Evolutionary conservation across 2,797 vertebrate genomes (phyloP).

Genomic region (Onychomys torridus): DNA sequence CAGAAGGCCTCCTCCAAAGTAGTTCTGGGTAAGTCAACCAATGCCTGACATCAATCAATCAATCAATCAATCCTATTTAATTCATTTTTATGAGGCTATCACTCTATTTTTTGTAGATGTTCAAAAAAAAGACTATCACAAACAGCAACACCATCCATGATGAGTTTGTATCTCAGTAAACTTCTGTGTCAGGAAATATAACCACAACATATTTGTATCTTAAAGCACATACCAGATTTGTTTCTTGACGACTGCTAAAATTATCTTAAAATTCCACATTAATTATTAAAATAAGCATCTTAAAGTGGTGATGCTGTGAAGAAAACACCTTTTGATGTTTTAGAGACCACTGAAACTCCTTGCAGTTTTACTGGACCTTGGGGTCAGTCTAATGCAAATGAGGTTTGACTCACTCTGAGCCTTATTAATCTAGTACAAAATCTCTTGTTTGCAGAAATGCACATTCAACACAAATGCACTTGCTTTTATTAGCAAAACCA

Average conservation of each 20-base stretch:
- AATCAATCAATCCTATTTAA: constrained; percentile 58
- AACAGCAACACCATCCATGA: constrained; percentile 65
- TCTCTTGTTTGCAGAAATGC: constrained; percentile 82
- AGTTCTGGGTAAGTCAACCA: background rate
- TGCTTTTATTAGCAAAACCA: constrained; percentile 83
- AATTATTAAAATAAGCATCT: constrained; percentile 84
- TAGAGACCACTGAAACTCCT: constrained; percentile 69
- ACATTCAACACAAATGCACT: constrained; percentile 80
- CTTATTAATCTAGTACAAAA: constrained; percentile 80
- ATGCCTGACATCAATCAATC: too few species aligned
- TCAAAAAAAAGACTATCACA: constrained; percentile 75
- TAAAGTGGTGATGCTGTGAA: constrained; percentile 75
- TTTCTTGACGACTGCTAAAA: constrained; percentile 47
- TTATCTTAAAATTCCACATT: constrained; percentile 69
- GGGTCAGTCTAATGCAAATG: constrained; percentile 82
- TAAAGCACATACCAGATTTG: constrained; percentile 66
- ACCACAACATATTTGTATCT: constrained; percentile 47
- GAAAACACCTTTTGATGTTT: constrained; percentile 76
- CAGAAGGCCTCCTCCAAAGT: background rate
- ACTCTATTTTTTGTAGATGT: constrained; percentile 62
- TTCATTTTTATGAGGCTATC: background rate
- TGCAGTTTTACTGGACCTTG: constrained; percentile 79
- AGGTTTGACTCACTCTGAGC: constrained; percentile 65
- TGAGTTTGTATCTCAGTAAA: constrained; percentile 60
- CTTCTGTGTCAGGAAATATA: constrained; percentile 69